Evolutionary conservation across 2,113 vertebrate genomes (phyloP).

Genomic region (Scomber scombrus): DNA sequence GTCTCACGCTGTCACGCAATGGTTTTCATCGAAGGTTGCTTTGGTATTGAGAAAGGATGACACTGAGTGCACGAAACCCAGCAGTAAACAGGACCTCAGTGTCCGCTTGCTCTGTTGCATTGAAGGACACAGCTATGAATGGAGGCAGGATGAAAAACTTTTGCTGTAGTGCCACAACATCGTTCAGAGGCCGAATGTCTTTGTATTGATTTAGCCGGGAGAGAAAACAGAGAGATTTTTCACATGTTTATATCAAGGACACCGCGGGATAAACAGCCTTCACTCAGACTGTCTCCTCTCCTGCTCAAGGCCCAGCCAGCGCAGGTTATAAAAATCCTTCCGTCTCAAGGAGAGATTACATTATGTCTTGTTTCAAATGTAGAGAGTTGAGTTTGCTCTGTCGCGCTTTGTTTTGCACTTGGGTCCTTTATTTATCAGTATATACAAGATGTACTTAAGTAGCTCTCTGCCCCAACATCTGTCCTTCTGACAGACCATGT

Average conservation of each 20-base stretch:
- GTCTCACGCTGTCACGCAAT: not conserved
- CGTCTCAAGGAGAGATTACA: slow-evolving; percentile 84
- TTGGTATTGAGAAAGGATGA: slow-evolving; percentile 60
- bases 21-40: slow-evolving; percentile 41
- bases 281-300: slow-evolving; percentile 77
- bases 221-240: slow-evolving; percentile 79
- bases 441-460: slow-evolving; percentile 46
- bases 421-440: slow-evolving; percentile 51
- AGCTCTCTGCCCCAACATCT: slow-evolving; percentile 16
- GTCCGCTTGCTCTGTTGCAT: slow-evolving; percentile 31
- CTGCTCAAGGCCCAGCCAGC: slow-evolving; percentile 79
- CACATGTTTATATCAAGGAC: slow-evolving; percentile 85
- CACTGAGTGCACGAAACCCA: slow-evolving; percentile 51
- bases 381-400: slow-evolving; percentile 68
- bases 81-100: slow-evolving; percentile 54
- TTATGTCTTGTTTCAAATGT: slow-evolving; percentile 83
- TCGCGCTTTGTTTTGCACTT: slow-evolving; percentile 56
- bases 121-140: slow-evolving; percentile 72
- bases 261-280: slow-evolving; percentile 80
- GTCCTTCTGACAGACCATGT: not conserved
- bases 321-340: slow-evolving; percentile 81
- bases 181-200: slow-evolving; percentile 76
- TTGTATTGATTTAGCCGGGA: slow-evolving; percentile 81
- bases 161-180: slow-evolving; percentile 62
- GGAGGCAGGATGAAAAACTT: slow-evolving; percentile 77